A percentile compares a stretch with the other conserved stretches of the same genome.
Evolutionary conservation across 2,797 vertebrate genomes (phyloP).

Genomic region (Dryobates pubescens): DNA sequence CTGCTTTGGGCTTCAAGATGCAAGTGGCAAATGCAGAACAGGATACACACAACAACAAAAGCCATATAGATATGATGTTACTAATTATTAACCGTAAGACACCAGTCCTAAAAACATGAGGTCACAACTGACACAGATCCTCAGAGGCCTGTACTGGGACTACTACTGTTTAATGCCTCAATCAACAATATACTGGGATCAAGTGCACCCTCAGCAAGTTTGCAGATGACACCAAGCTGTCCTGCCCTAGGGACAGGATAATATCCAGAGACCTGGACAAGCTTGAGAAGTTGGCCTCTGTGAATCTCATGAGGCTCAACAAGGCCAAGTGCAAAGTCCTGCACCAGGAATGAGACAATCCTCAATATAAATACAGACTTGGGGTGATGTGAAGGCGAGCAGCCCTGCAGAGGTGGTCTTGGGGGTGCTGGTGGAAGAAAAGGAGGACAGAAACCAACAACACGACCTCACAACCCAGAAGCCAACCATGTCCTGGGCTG

Average conservation of each 20-base stretch:
- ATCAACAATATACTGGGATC: not conserved
- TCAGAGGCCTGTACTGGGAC: not conserved
- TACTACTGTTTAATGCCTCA: not conserved
- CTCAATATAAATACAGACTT: too few relatives aligned
- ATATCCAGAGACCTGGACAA: not conserved
- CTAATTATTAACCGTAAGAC: not conserved
- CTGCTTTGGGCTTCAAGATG: not conserved
- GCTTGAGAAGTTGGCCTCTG: too few relatives aligned
- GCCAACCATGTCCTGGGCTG: not conserved
- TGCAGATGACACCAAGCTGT: not conserved
- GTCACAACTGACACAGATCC: not conserved
- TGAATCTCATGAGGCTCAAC: too few relatives aligned
- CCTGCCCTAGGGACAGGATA: not conserved
- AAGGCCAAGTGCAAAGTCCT: too few relatives aligned
- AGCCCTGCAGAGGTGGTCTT: too few relatives aligned
- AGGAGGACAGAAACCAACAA: too few relatives aligned
- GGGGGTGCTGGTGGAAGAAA: too few relatives aligned
- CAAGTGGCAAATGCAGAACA: not conserved
- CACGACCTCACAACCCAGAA: fast-evolving
- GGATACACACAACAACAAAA: not conserved
- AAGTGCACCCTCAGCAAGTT: not conserved
- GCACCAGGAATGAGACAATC: too few relatives aligned
- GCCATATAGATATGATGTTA: fast-evolving
- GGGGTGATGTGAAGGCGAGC: too few relatives aligned
- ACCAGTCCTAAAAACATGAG: not conserved